phyloP scores from a whole-genome alignment of 2,113 vertebrate genomes.

The Symphodus melops region DNA sequence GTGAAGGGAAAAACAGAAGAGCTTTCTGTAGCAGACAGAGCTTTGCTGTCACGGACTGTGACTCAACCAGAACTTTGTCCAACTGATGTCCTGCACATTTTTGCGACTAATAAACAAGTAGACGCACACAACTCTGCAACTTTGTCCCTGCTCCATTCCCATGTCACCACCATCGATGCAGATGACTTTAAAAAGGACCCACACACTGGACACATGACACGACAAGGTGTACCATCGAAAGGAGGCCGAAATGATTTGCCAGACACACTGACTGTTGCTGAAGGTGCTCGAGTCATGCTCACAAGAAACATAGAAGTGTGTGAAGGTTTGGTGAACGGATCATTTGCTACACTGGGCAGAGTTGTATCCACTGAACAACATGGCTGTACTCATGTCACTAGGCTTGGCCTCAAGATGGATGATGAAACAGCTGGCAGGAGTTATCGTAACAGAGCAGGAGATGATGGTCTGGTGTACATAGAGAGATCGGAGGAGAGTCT shows the following conservation, averaged over 20 bases:
- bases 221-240: too few relatives aligned
- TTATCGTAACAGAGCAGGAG: not conserved
- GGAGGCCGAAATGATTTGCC: too few relatives aligned
- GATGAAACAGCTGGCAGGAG: conserved; percentile 1
- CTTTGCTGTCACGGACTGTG: not conserved
- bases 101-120: not conserved
- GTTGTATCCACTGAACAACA: not conserved
- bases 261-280: too few relatives aligned
- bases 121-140: too few relatives aligned
- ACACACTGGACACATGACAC: conserved; percentile 24
- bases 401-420: conserved; percentile 32
- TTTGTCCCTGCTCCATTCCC: conserved; percentile 7
- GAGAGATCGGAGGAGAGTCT: conserved; percentile 38
- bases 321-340: conserved; percentile 30
- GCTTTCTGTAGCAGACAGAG: not conserved
- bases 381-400: conserved; percentile 2
- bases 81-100: conserved; percentile 18
- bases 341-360: not conserved
- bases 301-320: conserved; percentile 36
- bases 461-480: conserved; percentile 30
- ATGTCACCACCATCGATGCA: conserved; percentile 27
- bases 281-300: too few relatives aligned
- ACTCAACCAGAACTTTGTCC: conserved; percentile 29
- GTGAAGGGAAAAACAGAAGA: not conserved
- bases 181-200: conserved; percentile 34